Evolutionary conservation across 2,888 invertebrate species (phyloP).

Genomic region (Latrodectus elegans): DNA sequence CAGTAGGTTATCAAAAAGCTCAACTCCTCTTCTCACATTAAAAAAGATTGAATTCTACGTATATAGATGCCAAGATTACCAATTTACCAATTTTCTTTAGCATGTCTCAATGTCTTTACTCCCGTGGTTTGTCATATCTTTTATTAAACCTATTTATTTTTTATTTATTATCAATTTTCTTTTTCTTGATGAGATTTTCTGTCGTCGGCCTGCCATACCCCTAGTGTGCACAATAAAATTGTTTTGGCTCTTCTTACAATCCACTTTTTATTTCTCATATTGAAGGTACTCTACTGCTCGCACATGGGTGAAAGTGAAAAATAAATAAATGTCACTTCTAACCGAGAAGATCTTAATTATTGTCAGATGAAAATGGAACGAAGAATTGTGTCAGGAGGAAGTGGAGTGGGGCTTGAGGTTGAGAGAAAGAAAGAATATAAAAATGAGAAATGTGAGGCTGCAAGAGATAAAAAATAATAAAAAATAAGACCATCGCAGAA

Average conservation of each 20-base stretch:
- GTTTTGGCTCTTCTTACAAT: neutral
- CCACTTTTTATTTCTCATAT: neutral
- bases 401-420: too few species aligned
- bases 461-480: neutral
- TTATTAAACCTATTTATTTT: conserved; percentile 20
- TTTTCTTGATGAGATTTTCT: too few species aligned
- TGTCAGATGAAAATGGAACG: neutral
- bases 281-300: too few species aligned
- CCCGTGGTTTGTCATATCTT: conserved; percentile 21
- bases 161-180: too few species aligned
- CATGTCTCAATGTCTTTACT: neutral
- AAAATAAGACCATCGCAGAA: neutral
- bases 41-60: neutral
- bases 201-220: neutral
- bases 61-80: neutral
- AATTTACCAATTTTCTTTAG: neutral
- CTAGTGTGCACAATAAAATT: conserved; percentile 4
- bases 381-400: neutral
- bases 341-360: conserved; percentile 14
- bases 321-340: conserved; percentile 36
- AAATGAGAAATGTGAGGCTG: neutral
- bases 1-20: neutral
- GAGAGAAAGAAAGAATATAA: neutral
- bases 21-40: neutral
- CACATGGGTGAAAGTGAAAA: neutral